Evolutionary conservation across 2,888 invertebrate genomes (phyloP).

Genomic region (Apamea monoglypha): DNA sequence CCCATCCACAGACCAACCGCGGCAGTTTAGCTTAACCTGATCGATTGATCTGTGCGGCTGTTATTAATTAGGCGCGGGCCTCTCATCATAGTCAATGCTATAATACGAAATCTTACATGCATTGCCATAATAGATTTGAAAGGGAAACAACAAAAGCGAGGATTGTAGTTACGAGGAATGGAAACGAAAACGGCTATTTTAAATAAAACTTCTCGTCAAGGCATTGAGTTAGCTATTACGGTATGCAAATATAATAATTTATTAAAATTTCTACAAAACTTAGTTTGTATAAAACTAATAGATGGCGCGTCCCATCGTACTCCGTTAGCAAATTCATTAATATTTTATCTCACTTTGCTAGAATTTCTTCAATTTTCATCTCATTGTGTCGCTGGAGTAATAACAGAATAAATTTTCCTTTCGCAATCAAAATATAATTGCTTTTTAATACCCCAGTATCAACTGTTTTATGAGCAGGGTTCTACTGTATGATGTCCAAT

Average conservation of each 20-base stretch:
- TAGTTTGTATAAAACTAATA: conserved; percentile 31
- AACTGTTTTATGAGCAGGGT: conserved; percentile 48
- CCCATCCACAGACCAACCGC: too few species aligned
- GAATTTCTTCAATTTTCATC: conserved; percentile 47
- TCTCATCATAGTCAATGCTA: not conserved
- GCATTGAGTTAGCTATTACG: conserved; percentile 8
- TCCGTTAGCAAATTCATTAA: conserved; percentile 33
- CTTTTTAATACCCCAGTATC: conserved; percentile 60
- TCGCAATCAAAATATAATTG: conserved; percentile 62
- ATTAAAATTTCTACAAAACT: conserved; percentile 14
- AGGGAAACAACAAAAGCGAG: not conserved
- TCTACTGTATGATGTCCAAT: conserved; percentile 24
- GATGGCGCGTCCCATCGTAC: not conserved
- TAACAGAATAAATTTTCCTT: conserved; percentile 54
- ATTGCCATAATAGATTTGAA: too few species aligned
- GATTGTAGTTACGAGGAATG: not conserved
- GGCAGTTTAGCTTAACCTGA: too few species aligned
- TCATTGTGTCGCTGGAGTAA: conserved; percentile 46
- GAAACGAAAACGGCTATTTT: not conserved
- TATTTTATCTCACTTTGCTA: conserved; percentile 38
- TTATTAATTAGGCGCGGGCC: too few species aligned
- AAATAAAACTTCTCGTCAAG: not conserved
- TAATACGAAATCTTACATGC: not conserved
- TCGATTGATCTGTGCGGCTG: too few species aligned
- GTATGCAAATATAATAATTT: conserved; percentile 28